Conservation (phyloP, 2,888 invertebrate genomes). For the Bembecia ichneumoniformis region DNA sequence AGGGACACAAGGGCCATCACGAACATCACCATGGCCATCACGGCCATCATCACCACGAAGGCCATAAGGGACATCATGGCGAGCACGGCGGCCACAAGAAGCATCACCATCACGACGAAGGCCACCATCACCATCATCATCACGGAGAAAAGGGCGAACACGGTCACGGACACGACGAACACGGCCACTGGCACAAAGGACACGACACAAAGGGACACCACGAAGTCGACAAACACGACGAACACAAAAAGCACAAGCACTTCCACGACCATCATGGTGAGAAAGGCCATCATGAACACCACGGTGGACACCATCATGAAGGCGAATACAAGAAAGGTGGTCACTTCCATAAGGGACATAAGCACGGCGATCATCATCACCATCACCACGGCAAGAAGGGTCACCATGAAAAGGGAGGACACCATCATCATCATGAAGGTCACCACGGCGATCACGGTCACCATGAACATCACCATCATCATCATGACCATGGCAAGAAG, state of each 20-base stretch:
- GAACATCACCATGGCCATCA: conserved; percentile 76
- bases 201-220: conserved; percentile 89
- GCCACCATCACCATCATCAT: conserved; percentile 74
- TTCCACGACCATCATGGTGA: conserved; percentile 88
- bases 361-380: conserved; percentile 82
- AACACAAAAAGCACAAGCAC: conserved; percentile 87
- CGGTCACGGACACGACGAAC: conserved; percentile 64
- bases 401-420: conserved; percentile 81
- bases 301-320: conserved; percentile 83
- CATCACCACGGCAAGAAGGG: conserved; percentile 85
- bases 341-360: conserved; percentile 83
- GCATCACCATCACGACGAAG: conserved; percentile 76
- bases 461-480: conserved; percentile 81
- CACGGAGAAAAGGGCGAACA: conserved; percentile 77
- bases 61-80: conserved; percentile 72
- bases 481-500: conserved; percentile 82
- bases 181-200: conserved; percentile 84
- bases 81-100: conserved; percentile 77
- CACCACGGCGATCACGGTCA: conserved; percentile 84
- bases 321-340: conserved; percentile 85
- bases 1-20: conserved; percentile 78
- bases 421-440: conserved; percentile 83
- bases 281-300: conserved; percentile 82
- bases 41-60: conserved; percentile 79
- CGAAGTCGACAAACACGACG: conserved; percentile 85